Evolutionary conservation across 2,797 vertebrate species (phyloP), one percentile per base, ranked within the genome.

Genomic region (Enoplosus armatus): DNA sequence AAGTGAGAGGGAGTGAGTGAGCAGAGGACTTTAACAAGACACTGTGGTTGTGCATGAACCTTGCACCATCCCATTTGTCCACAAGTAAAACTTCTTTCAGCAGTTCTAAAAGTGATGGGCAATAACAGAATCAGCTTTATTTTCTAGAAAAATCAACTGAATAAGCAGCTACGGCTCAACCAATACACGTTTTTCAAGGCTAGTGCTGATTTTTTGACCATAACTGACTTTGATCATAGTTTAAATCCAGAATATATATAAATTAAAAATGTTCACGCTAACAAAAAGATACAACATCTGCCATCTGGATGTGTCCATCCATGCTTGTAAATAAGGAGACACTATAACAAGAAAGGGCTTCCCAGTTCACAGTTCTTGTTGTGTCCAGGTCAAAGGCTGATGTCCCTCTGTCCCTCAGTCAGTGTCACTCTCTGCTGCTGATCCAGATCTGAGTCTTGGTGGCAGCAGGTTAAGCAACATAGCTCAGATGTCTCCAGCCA

Each of bases 1-100:
- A 68, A 53, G 50, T 54, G 55, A n/a, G 47, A 72, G 62, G 60
- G 24, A 26, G 70, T 80, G 14, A 69, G 55, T 56, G 58, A 60
- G 3, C 3, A 22, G 37, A 72, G 54, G 73, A 63, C 35, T 51
- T 76, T 0, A 51, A 72, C 39, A 60, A 64, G 41, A 85, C 10
- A 14, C 48, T 31, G 76, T 85, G 87, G 80, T n/a, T 69, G 79
- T 79, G 79, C 35, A 53, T 66, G 50, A 83, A 80, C 26, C 58
- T 61, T 73, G 37, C 26, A 69, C 68, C 60, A 80, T 66, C 67
- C 29, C 24, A 59, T 74, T 29, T 51, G 31, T 67, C 45, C 27
- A 56, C 55, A 27, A 56, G 54, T 66, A 54, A 77, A 56, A 35
- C 16, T 45, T n/a, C 9, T 35, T 56, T 66, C 8, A 64, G 15